Percentiles rank a stretch among this genome's conserved stretches.
phyloP scores from a whole-genome alignment of 2,888 invertebrate genomes.

The Lepas anatifera region DNA sequence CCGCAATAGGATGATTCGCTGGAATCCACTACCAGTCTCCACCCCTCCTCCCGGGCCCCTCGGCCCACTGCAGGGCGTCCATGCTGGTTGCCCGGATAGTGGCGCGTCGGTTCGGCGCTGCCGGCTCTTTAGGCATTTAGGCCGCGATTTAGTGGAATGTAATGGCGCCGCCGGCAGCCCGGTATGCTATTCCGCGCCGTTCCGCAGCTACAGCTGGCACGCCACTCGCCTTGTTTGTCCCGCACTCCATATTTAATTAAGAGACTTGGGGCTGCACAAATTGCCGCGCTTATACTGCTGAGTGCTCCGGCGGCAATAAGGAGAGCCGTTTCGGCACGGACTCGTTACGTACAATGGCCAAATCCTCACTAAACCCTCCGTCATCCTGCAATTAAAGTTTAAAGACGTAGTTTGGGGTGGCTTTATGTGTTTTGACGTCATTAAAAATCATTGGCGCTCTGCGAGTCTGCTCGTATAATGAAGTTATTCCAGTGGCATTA shows the following conservation, averaged over 20 bases:
- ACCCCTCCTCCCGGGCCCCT: too few species aligned
- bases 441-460: conserved; percentile 6
- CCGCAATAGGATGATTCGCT: too few species aligned
- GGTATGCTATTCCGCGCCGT: not conserved
- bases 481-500: not conserved
- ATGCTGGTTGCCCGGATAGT: too few species aligned
- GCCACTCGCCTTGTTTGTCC: not conserved
- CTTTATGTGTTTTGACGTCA: not conserved
- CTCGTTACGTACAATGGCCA: not conserved
- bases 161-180: not conserved
- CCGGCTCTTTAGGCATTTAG: not conserved
- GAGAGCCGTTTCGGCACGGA: not conserved
- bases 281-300: not conserved
- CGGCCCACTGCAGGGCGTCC: too few species aligned
- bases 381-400: not conserved
- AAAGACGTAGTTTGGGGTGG: not conserved
- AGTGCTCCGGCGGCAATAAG: not conserved
- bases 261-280: not conserved
- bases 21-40: too few species aligned
- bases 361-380: not conserved
- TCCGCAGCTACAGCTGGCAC: not conserved
- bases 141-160: not conserved
- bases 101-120: too few species aligned
- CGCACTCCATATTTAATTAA: conserved; percentile 4
- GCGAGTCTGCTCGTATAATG: not conserved